phyloP scores from a whole-genome alignment of 2,797 vertebrate genomes.

The Etheostoma nigrum region DNA sequence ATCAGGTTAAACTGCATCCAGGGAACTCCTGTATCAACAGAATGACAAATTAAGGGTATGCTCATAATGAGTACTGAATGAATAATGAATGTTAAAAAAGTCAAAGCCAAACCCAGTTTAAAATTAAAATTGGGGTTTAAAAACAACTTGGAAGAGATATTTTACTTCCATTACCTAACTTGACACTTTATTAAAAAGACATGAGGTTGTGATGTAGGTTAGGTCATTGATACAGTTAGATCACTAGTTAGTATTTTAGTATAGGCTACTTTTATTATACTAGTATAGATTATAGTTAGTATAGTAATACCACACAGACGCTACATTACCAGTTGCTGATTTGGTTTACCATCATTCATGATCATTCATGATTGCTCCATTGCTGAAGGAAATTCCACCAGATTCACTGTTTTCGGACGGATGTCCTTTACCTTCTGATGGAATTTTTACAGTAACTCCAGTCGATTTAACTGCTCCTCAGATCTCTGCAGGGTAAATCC shows the following conservation, averaged over 20 bases:
- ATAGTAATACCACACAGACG: neutral
- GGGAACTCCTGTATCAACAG: constrained; percentile 40
- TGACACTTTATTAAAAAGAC: neutral
- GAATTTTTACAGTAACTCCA: too few relatives aligned
- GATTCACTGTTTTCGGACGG: too few relatives aligned
- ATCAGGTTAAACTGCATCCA: constrained; percentile 48
- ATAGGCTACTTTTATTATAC: neutral
- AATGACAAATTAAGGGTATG: constrained; percentile 57
- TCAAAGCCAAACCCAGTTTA: constrained; percentile 51
- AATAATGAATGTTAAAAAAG: constrained; percentile 46
- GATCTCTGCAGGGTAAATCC: too few relatives aligned
- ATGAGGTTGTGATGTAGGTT: neutral
- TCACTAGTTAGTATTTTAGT: neutral
- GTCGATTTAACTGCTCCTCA: too few relatives aligned
- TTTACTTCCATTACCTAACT: constrained; percentile 8
- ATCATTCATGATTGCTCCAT: neutral
- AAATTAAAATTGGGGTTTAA: constrained; percentile 22
- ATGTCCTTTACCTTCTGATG: too few relatives aligned
- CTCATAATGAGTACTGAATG: constrained; percentile 52
- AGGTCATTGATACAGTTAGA: neutral
- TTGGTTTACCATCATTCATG: neutral
- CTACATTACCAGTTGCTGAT: neutral
- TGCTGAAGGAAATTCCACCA: too few relatives aligned
- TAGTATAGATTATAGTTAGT: neutral
- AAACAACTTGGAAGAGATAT: constrained; percentile 8